These are phyloP conservation scores for Grammomys surdaster DNA, from an alignment of 2,113 vertebrate genomes.

Conservation along the genomic window DNA sequence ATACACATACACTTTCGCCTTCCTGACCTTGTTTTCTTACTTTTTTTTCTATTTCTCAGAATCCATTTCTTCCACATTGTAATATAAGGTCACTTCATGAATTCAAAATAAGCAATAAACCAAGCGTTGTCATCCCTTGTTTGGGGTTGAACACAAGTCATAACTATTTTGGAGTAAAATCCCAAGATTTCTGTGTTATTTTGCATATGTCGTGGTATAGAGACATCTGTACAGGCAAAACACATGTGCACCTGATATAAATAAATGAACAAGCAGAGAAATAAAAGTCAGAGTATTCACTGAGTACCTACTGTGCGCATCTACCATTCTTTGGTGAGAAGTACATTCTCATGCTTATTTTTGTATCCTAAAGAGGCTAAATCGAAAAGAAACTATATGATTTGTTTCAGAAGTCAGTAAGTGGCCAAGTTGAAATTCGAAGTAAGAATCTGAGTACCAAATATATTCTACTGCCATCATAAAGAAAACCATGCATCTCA, in stretches of 20 bases:
- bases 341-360: background rate
- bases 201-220: background rate
- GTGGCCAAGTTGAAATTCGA: background rate
- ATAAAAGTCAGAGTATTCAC: no score
- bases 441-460: background rate
- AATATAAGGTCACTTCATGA: background rate
- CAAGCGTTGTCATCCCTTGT: background rate
- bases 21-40: background rate
- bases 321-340: background rate
- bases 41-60: background rate
- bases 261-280: background rate
- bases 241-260: background rate
- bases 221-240: background rate
- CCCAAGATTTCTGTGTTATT: background rate
- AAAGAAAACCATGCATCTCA: background rate
- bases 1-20: background rate
- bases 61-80: background rate
- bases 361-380: background rate
- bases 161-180: background rate
- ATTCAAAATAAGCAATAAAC: background rate
- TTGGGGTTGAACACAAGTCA: background rate
- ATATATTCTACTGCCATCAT: background rate
- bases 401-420: background rate
- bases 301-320: background rate
- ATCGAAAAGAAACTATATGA: background rate